Base-by-base conservation (phyloP, 2,797 vertebrate genomes). In the Sus cebifrons region DNA sequence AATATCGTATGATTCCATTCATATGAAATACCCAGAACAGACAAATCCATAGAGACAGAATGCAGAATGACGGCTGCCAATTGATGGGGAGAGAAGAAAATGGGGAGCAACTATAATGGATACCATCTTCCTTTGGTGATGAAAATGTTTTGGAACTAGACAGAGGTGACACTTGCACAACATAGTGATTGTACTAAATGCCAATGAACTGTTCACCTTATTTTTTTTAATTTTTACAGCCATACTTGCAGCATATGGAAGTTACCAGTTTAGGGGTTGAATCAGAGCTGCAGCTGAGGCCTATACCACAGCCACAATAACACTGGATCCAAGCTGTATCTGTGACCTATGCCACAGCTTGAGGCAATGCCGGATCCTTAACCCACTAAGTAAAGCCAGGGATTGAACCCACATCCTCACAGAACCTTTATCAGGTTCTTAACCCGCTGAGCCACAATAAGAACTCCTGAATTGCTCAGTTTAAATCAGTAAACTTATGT, bases 11-110 rank as follows among this genome's bases (percentile, higher is more conserved):
- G 29, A 95, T 58, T 95, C n/a, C 56, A 78, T 67, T 93, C 49
- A 60, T 49, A 62, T 73, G 27, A 91, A 91, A 89, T 68, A 97
- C 58, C 21, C 64, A 94, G 49, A 94, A 78, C 20, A 86, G 58
- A 29, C 29, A 89, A 81, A 83, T 67, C 14, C 36, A n/a, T 17
- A 60, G 27, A 88, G 15, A 90, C 14, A 90, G 29, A 91, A 82
- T 16, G 23, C 20, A 89, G 11, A 89, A 20, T 23, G 21, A 52
- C 25, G 11, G 27, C 6, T 86, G 64, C 36, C 70, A 94, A 27
- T 0, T 44, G 7, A 23, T 65, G 12, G 8, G 6, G 3, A 4
- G n/a, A 60, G 3, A 79, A 23, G 67, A 88, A 87, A 94, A 96
- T 49, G 13, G 67, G 18, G 18, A 75, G 54, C 86, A 89, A 54